Evolutionary conservation across 2,888 invertebrate species (phyloP), one percentile per base, ranked within the genome.

Genomic region (Neria commutata): DNA sequence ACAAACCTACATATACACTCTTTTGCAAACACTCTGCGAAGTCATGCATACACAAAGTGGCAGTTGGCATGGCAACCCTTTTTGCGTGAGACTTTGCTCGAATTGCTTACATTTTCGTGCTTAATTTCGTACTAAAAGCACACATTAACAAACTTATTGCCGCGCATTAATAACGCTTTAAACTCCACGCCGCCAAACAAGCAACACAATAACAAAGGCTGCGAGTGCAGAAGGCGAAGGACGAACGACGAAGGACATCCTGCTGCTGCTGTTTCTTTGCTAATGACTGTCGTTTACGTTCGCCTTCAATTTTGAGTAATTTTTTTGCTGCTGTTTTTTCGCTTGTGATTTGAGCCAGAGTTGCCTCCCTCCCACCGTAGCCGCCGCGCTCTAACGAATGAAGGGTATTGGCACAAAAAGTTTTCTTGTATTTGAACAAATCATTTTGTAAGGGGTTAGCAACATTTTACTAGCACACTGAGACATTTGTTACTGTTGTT

Each of bases 371-470:
- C n/a, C n/a, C n/a, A n/a, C n/a, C n/a, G n/a, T n/a, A n/a, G n/a
- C n/a, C n/a, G n/a, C n/a, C n/a, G n/a, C n/a, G n/a, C n/a, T n/a
- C n/a, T 11, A 29, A 29, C 5, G 29, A 29, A 29, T n/a, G 29
- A 29, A 29, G 29, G 11, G 29, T 5, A 29, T 23, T 29, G 11
- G 45, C 34, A 54, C 56, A 67, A 63, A 69, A 73, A 71, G 55
- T 73, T 72, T 63, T 61, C 65, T 62, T 66, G 70, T 70, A 67
- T 62, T 63, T 68, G 64, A 68, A 62, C 65, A 65, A 74, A 72
- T 71, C 66, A 64, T 72, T 58, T n/a, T n/a, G 66, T 57, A 61
- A 62, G 51, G 63, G 61, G 6, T 29, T 65, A 57, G 63, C 61
- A 60, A 37, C 37, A n/a, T 37, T 37, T 37, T 37, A 37, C 37